Base-by-base conservation (phyloP, 2,888 invertebrate species). In the Eupeodes latifasciatus region DNA sequence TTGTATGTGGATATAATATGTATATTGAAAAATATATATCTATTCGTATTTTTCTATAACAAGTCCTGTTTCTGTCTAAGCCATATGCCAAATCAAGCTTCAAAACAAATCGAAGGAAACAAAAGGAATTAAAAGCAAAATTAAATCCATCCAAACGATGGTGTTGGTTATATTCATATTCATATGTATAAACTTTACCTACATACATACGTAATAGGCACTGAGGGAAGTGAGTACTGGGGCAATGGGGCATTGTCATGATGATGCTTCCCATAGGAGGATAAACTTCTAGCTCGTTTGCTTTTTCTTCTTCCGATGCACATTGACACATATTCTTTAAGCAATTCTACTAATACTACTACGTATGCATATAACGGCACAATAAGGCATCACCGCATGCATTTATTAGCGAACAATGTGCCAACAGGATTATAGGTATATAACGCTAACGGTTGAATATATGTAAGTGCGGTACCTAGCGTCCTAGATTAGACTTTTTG, bases 251-350 rank as follows among this genome's bases (percentile, higher is more conserved):
- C 82, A 82, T 86, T 59, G 83, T 53, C 86, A 83, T 53, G 86
- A 75, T 83, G 59, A 75, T 71, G 55, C 75, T 59, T 34, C 78
- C 83, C 59, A 86, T 9, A 40, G 40, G 40, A 40, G 74, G 82
- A 83, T 55, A 40, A 34, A 71, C 5, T 55, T 71, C 19, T 36
- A 53, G 53, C 51, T 36, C 19, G n/a, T 34, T 36, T 16, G 55
- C 69, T 40, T 27, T 27, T 27, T 5, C 40, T 86, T 83, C 75
- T 76, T 72, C 36, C 53, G 72, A 44, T 76, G 71, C 79, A 83
- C 83, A 86, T 86, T 86, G 79, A 86, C 86, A 83, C 53, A 86
- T 71, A 83, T 86, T 86, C 55, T 71, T 82, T 67, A 66, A 75
- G 59, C 62, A 64, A 40, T 40, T 67, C 19, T 11, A 64, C 10